Base-by-base conservation (phyloP, 1,140 invertebrate genomes). In the Gryon sp. region DNA sequence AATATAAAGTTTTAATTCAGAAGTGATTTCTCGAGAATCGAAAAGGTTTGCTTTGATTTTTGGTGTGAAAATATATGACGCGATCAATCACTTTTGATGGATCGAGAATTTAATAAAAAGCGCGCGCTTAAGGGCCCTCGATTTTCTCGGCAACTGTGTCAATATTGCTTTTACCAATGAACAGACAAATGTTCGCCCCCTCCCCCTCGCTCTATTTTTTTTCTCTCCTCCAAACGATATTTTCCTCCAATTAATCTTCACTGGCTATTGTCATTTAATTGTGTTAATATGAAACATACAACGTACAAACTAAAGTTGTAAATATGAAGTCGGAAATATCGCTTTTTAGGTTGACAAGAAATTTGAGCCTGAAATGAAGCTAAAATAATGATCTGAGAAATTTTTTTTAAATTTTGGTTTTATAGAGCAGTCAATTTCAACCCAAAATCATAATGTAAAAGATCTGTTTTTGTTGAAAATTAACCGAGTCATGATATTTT, bases 121-220 rank as follows among this genome's bases (percentile, higher is more conserved):
- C 8, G 1, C 28, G n/a, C 1, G 9, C 16, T 34, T n/a, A 63
- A 63, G 45, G 28, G 18, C 8, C 28, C 38, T 34, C 18, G 12
- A 65, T 57, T 68, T 40, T 16, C 50, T 12, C 28, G 32, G 32
- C 63, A 57, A 68, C 52, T 68, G 63, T 57, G 52, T 57, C 63
- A 68, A 68, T 32, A 57, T 68, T 57, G 30, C 41, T 12, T 26
- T 43, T 26, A 26, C 11, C 2, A 68, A 38, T 18, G 16, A 24
- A 28, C 2, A 9, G 8, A 50, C 32, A 41, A 59, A 41, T n/a
- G 41, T 69, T 59, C 9, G 16, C 16, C 36, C 38, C 26, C 4
- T 15, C 20, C 0, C 19, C 4, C 1, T 8, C 20, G 22, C 8
- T 28, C 26, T 7, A n/a, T 7, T 28, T n/a, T n/a, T n/a, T n/a